These are phyloP conservation scores for Cabera pusaria DNA, from an alignment of 2,888 invertebrate species.

Conservation along the genomic window DNA sequence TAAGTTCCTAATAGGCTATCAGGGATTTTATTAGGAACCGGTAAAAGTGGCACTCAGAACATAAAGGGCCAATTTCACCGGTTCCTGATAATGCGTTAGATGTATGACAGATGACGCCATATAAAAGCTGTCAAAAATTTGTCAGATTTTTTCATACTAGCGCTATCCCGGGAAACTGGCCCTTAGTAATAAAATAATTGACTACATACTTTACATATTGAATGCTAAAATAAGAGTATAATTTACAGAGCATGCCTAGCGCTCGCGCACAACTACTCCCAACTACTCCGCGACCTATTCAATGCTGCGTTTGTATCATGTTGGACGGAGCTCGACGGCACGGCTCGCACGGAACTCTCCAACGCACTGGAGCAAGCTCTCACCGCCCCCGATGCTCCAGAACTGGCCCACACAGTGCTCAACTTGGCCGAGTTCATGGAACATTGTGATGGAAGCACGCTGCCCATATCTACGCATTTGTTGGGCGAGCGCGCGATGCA, in stretches of 20 bases:
- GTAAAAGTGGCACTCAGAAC: too few relatives aligned
- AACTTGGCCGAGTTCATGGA: constrained; percentile 99
- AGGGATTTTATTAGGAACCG: too few relatives aligned
- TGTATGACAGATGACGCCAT: too few relatives aligned
- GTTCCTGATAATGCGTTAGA: too few relatives aligned
- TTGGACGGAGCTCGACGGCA: constrained; percentile 96
- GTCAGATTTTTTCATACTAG: too few relatives aligned
- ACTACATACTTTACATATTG: too few relatives aligned
- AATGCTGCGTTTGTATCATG: constrained; percentile 99
- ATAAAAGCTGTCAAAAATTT: too few relatives aligned
- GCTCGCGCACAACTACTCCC: constrained; percentile 96
- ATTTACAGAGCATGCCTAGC: constrained; percentile 93
- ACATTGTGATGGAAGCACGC: constrained; percentile 97
- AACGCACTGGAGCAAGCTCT: constrained; percentile 94
- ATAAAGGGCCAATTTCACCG: too few relatives aligned
- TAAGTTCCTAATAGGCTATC: too few relatives aligned
- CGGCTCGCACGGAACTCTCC: constrained; percentile 92
- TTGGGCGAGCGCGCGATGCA: constrained; percentile 97
- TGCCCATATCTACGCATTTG: constrained; percentile 94
- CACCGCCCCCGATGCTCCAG: constrained; percentile 96
- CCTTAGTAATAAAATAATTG: too few relatives aligned
- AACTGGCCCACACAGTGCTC: constrained; percentile 97
- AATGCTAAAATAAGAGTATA: too few relatives aligned
- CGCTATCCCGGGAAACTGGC: too few relatives aligned
- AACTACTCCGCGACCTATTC: constrained; percentile 97